These are phyloP conservation scores for Vimba vimba DNA, from an alignment of 2,113 vertebrate genomes.

Conservation along the genomic window DNA sequence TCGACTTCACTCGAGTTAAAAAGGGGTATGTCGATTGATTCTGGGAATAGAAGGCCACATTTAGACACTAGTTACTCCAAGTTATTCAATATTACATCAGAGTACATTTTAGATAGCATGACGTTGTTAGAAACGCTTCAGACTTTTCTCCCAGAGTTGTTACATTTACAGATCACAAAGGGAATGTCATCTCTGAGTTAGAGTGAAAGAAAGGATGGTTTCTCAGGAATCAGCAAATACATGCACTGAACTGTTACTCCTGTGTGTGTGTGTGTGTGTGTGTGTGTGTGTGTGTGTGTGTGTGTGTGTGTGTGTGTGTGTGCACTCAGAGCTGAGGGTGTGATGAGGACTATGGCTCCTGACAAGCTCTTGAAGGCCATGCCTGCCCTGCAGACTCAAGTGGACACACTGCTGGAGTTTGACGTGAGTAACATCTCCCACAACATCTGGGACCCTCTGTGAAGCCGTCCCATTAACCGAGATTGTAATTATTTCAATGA, in stretches of 20 bases:
- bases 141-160: neutral
- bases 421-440: constrained; percentile 81
- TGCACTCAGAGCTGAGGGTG: constrained; percentile 88
- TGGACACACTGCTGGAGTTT: constrained; percentile 96
- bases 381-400: constrained; percentile 95
- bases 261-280: neutral
- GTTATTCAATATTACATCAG: neutral
- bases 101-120: neutral
- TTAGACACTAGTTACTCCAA: neutral
- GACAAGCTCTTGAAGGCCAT: constrained; percentile 98
- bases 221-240: neutral
- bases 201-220: neutral
- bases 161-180: neutral
- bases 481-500: neutral
- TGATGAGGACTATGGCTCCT: constrained; percentile 96
- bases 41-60: neutral
- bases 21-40: constrained; percentile 84
- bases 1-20: constrained; percentile 98
- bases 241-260: neutral
- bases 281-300: constrained; percentile 33
- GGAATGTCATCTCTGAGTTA: neutral
- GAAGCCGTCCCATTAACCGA: neutral
- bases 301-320: constrained; percentile 23
- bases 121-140: neutral
- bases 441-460: neutral